Base-by-base conservation (phyloP, 2,888 invertebrate genomes). In the Polydesmus complanatus region DNA sequence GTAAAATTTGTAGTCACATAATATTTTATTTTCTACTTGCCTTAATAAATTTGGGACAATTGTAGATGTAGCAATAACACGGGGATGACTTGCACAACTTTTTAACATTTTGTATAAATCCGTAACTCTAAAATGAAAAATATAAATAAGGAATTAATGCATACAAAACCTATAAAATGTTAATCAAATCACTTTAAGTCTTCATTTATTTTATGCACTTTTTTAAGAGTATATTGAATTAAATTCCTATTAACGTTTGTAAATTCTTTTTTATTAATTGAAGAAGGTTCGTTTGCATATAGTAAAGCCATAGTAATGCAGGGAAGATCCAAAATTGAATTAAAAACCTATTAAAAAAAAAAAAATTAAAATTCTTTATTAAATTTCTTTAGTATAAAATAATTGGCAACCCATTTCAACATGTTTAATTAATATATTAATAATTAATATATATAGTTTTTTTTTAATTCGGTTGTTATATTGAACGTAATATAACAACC, bases 261-360 rank as follows among this genome's bases (percentile, higher is more conserved):
- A 8, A 14, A 5, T 8, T 37, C 37, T 37, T 37, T 37, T 37
- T 14, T 37, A 8, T 14, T 37, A 37, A 37, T 5, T 8, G 37
- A 8, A 8, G 5, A 14, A 37, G 5, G 37, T 14, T 57, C 49
- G n/a, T 49, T 26, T 57, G 57, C 26, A 2, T 21, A 37, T 27
- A 58, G n/a, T 50, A 58, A 27, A 0, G 58, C 58, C 19, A 50
- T 27, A 14, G 58, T 58, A 21, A 52, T 21, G 11, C 51, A 58
- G 1, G 58, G 58, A 19, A 58, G 37, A 37, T 58, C 58, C 21
- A 58, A 52, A 1, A 58, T 51, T n/a, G 27, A 58, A 21, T 58
- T 51, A n/a, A 58, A 52, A 47, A 57, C 57, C 57, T 57, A 49
- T 27, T 48, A 14, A 21, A 14, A n/a, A 14, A 57, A 57, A 21